Conservation (phyloP, 2,888 invertebrate species). For the Ichneumoninae sp. region DNA sequence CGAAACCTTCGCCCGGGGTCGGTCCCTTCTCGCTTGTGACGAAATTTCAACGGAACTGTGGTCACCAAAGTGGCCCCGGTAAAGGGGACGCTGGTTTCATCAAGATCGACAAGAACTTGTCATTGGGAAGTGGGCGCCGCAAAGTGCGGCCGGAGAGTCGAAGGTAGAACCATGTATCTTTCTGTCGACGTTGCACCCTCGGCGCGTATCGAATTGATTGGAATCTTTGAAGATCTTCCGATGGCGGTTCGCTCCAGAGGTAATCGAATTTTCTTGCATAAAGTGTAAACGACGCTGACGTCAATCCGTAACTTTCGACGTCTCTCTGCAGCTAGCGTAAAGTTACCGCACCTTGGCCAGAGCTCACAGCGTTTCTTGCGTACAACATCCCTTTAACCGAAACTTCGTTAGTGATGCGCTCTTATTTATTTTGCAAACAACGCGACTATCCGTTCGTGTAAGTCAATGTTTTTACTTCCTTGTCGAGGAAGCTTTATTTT, state of each 20-base stretch:
- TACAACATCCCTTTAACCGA: not conserved
- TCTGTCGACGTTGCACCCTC: conserved; percentile 29
- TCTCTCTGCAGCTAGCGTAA: not conserved
- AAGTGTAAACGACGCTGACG: not conserved
- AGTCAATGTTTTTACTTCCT: not conserved
- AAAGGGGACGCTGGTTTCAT: conserved; percentile 60
- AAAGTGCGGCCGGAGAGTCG: conserved; percentile 15
- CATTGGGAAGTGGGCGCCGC: conserved; percentile 8
- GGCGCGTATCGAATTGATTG: conserved; percentile 50
- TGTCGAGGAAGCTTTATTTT: no score
- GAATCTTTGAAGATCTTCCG: conserved; percentile 54
- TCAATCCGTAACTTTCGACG: not conserved
- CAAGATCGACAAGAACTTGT: conserved; percentile 53
- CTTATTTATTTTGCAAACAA: not conserved
- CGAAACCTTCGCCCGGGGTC: conserved; percentile 25
- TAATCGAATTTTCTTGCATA: not conserved
- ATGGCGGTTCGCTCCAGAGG: not conserved
- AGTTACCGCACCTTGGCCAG: not conserved
- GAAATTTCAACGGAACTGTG: conserved; percentile 49
- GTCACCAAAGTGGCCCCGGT: conserved; percentile 48
- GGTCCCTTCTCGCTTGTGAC: conserved; percentile 18
- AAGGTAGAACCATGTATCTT: conserved; percentile 13
- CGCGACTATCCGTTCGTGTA: not conserved
- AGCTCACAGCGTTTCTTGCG: not conserved
- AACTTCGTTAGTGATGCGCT: not conserved